Evolutionary conservation across 2,888 invertebrate species (phyloP).

Genomic region (Dolichopus griseipennis): DNA sequence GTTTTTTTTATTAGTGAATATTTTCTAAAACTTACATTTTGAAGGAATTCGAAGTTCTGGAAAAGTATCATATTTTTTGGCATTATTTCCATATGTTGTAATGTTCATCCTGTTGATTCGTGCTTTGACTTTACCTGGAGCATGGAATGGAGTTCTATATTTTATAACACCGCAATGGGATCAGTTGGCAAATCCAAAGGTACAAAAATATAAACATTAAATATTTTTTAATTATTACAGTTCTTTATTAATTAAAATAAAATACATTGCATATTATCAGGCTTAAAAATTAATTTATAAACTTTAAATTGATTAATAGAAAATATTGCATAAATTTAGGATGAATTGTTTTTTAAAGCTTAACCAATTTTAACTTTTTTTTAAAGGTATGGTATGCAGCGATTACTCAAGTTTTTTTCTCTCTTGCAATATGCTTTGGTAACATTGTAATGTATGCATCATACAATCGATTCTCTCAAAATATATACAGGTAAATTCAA

Average conservation of each 20-base stretch:
- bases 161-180: conserved; percentile 58
- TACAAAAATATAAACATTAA: conserved; percentile 17
- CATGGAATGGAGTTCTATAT: conserved; percentile 53
- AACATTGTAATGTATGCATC: conserved; percentile 54
- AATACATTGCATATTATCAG: too few species aligned
- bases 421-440: conserved; percentile 54
- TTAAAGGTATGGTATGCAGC: conserved; percentile 55
- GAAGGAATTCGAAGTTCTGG: conserved; percentile 50
- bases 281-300: too few species aligned
- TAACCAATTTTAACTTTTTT: not conserved
- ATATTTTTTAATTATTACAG: not conserved
- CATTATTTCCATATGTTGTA: conserved; percentile 57
- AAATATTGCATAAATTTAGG: not conserved
- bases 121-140: conserved; percentile 52
- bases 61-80: conserved; percentile 61
- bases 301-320: not conserved
- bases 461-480: conserved; percentile 53
- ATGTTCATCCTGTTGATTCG: conserved; percentile 52
- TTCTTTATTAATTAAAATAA: not conserved
- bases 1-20: not conserved
- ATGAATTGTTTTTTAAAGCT: not conserved
- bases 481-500: conserved; percentile 46
- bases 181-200: conserved; percentile 38
- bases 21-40: not conserved
- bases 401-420: conserved; percentile 56